Base-by-base conservation (phyloP, 1,140 invertebrate genomes). In the Cydia amplana region DNA sequence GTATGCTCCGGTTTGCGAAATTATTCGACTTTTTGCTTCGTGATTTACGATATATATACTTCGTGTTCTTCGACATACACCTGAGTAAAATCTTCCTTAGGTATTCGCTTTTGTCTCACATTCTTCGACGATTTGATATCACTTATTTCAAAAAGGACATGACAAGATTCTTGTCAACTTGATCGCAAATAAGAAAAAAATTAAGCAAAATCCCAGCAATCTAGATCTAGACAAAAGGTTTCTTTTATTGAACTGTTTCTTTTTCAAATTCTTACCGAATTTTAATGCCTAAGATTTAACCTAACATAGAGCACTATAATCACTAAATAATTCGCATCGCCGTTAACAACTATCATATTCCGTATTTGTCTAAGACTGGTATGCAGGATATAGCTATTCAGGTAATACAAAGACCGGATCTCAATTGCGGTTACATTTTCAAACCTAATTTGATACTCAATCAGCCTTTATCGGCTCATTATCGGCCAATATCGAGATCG, bases 381-480 rank as follows among this genome's bases (percentile, higher is more conserved):
- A 51, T 6, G 49, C n/a, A 51, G 49, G n/a, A 18, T 51, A 51
- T 51, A 51, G 49, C 49, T 18, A 51, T 18, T 60, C 20, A 60
- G n/a, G 10, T n/a, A 60, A 60, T 23, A 60, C 55, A 60, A 60
- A 60, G 55, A 60, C 55, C 55, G 55, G 55, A 60, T 60, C 9
- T 60, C 55, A 20, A 60, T 60, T 60, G 9, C 9, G 20, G 55
- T 60, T 60, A 60, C 18, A 60, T 60, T 60, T 60, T 60, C 55
- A 60, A 60, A 60, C 20, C 55, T 60, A 60, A 60, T 60, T 60
- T 60, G 55, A 60, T 60, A 60, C 55, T 60, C 18, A 60, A 23
- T 60, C 55, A 60, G 55, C 55, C 55, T 60, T 60, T 60, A 60
- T 20, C 55, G 2, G 55, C 55, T 60, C 55, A 60, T 60, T 60